Percentiles rank a stretch among this genome's conserved stretches.
Evolutionary conservation across 2,113 vertebrate species (phyloP).

Genomic region (Myxocyprinus asiaticus): DNA sequence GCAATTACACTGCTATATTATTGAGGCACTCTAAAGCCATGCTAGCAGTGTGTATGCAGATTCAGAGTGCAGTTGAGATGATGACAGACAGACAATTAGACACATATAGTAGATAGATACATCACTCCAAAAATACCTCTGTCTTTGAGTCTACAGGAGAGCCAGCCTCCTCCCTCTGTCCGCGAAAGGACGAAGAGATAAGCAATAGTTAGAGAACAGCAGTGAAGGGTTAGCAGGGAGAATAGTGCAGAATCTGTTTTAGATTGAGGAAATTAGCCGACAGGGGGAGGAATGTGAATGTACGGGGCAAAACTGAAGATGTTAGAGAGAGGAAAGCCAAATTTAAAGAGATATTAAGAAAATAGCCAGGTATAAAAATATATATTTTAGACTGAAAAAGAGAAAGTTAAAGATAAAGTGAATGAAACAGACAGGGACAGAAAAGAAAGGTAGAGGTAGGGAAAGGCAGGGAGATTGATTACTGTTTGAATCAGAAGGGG

Average conservation of each 20-base stretch:
- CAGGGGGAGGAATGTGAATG: slow-evolving; percentile 41
- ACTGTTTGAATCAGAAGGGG: slow-evolving; percentile 42
- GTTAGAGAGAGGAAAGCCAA: neutral
- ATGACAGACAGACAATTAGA: slow-evolving; percentile 41
- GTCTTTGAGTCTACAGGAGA: slow-evolving; percentile 74
- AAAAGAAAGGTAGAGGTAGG: slow-evolving; percentile 21
- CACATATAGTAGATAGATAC: slow-evolving; percentile 33
- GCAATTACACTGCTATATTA: neutral
- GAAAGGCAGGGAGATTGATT: slow-evolving; percentile 45
- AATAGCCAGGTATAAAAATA: slow-evolving; percentile 24
- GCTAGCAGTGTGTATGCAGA: slow-evolving; percentile 22
- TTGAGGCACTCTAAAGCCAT: slow-evolving; percentile 32
- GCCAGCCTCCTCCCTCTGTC: slow-evolving; percentile 74
- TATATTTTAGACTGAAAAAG: slow-evolving; percentile 6
- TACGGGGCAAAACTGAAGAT: slow-evolving; percentile 29
- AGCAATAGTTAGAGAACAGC: slow-evolving; percentile 51
- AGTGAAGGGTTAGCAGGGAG: slow-evolving; percentile 46
- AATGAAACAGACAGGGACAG: neutral
- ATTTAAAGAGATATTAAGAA: slow-evolving; percentile 37
- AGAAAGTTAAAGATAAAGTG: slow-evolving; percentile 21
- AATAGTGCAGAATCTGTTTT: slow-evolving; percentile 51
- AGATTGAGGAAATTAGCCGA: slow-evolving; percentile 53
- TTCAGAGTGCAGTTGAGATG: slow-evolving; percentile 16
- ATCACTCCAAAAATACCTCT: slow-evolving; percentile 75
- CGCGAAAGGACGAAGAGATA: slow-evolving; percentile 51